Evolutionary conservation across 2,113 vertebrate species (phyloP).

Genomic region (Lycocorax pyrrhopterus): DNA sequence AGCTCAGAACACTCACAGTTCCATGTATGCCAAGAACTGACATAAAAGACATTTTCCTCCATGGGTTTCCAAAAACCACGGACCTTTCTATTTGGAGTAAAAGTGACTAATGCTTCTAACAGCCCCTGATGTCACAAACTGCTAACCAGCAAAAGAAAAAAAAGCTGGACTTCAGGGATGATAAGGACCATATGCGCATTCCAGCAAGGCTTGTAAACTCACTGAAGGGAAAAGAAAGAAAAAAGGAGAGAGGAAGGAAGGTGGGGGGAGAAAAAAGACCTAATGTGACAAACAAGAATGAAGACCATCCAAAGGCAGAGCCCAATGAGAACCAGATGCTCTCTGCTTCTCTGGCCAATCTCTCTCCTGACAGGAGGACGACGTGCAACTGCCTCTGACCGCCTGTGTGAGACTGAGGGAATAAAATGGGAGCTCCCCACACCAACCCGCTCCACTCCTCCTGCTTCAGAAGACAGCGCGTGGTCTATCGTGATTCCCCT

Average conservation of each 20-base stretch:
- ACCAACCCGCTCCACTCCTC: background rate
- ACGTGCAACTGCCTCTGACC: background rate
- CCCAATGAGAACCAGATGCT: constrained; percentile 65
- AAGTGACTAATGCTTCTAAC: constrained; percentile 44
- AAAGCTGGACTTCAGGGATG: constrained; percentile 15
- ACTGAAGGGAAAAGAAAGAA: background rate
- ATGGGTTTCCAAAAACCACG: constrained; percentile 36
- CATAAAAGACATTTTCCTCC: constrained; percentile 51
- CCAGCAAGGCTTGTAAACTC: constrained; percentile 55
- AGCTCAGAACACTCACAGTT: background rate
- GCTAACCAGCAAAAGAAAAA: constrained; percentile 45
- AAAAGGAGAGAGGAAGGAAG: background rate
- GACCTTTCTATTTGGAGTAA: constrained; percentile 44
- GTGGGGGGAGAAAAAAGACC: background rate
- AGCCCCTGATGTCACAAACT: constrained; percentile 56
- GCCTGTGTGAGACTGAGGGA: background rate
- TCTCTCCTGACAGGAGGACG: background rate
- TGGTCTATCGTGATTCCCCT: fast-evolving
- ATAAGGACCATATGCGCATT: constrained; percentile 75
- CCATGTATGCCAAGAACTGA: constrained; percentile 28
- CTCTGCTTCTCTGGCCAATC: background rate
- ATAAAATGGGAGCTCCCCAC: background rate
- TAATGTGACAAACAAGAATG: constrained; percentile 48
- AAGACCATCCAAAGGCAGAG: constrained; percentile 39
- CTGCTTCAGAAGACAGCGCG: fast-evolving